Conservation (phyloP, 2,113 vertebrate species). For the Tyrannus savana region DNA sequence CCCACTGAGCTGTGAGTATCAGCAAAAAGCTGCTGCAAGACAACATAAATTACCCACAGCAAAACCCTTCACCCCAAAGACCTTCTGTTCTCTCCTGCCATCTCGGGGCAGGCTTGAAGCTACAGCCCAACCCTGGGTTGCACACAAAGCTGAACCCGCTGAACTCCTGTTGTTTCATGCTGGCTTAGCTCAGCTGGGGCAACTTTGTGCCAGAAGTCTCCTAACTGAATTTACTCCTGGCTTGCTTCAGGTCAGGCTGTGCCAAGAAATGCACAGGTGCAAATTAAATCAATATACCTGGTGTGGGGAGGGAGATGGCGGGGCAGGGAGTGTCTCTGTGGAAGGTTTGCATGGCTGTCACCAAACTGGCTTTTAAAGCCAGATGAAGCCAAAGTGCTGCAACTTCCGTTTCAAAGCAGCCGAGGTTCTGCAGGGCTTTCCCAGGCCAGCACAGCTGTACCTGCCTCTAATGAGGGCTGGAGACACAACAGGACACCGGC, state of each 20-base stretch:
- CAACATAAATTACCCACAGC: neutral
- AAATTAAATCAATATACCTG: conserved; percentile 55
- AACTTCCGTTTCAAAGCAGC: neutral
- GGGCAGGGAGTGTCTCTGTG: neutral
- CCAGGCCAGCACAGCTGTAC: neutral
- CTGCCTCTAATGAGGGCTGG: neutral
- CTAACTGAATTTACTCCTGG: conserved; percentile 28
- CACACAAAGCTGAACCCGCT: neutral
- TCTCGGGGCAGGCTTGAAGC: neutral
- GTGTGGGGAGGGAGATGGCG: neutral
- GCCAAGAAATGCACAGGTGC: conserved; percentile 56
- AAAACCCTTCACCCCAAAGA: neutral
- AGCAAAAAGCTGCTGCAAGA: neutral
- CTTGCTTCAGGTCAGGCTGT: neutral
- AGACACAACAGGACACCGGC: accelerated
- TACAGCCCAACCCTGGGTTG: neutral
- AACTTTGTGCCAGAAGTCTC: conserved; percentile 44
- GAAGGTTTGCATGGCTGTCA: neutral
- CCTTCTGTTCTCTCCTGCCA: neutral
- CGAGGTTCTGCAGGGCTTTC: neutral
- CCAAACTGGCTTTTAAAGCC: neutral
- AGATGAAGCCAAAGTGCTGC: accelerated
- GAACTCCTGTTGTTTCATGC: neutral
- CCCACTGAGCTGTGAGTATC: neutral
- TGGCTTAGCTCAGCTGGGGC: conserved; percentile 15